Conservation (phyloP, 2,888 invertebrate species). For the Eucriotettix oculatus region DNA sequence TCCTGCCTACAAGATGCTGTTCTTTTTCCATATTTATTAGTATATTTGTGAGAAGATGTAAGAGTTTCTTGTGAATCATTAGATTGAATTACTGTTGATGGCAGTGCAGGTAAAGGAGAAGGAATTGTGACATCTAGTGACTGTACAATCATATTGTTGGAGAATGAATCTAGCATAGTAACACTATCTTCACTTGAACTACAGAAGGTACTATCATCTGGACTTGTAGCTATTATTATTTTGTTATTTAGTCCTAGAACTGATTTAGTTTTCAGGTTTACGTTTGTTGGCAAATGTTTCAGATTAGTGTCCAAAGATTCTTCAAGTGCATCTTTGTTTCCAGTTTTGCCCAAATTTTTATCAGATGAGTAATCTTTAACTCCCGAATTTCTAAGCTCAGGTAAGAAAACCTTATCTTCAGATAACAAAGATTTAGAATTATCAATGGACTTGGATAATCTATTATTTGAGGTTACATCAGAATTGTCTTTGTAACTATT, state of each 20-base stretch:
- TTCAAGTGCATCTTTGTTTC: neutral
- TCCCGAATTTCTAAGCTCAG: neutral
- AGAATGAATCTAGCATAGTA: constrained; percentile 16
- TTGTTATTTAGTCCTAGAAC: neutral
- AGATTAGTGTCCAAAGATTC: neutral
- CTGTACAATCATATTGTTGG: constrained; percentile 3
- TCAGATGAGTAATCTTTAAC: neutral
- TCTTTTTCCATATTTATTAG: constrained; percentile 10
- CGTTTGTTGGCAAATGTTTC: neutral
- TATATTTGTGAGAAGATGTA: constrained; percentile 9
- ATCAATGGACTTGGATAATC: neutral
- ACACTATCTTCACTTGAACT: constrained; percentile 25
- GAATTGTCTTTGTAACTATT: constrained; percentile 1
- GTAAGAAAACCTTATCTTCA: neutral
- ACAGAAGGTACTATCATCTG: constrained; percentile 20
- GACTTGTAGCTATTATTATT: constrained; percentile 5
- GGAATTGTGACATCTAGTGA: constrained; percentile 12
- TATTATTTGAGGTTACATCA: neutral
- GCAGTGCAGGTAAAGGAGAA: constrained; percentile 22
- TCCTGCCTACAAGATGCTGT: constrained; percentile 5
- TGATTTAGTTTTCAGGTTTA: neutral
- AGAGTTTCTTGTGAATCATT: constrained; percentile 4
- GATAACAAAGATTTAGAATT: neutral
- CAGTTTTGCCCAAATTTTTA: neutral
- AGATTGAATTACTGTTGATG: neutral